Percentiles rank a stretch among this genome's conserved stretches.
phyloP scores from a whole-genome alignment of 1,140 invertebrate species.

The Phenacoccus solenopsis region DNA sequence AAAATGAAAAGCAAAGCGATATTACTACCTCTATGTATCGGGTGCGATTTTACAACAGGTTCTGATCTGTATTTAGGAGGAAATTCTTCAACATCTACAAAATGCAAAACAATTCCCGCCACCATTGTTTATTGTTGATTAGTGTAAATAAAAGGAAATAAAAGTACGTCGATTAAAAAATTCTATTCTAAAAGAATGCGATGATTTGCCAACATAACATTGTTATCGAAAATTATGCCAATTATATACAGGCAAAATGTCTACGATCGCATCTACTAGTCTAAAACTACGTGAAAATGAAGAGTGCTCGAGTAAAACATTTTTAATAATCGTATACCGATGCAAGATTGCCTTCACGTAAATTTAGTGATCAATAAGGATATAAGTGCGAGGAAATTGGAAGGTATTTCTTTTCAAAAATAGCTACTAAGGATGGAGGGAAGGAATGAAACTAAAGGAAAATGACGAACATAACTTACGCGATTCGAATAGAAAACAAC shows the following conservation, averaged over 20 bases:
- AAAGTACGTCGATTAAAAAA: background rate
- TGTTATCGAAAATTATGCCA: too few species aligned
- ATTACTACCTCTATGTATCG: background rate
- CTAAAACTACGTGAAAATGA: too few species aligned
- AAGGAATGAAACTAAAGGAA: background rate
- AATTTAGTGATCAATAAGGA: too few species aligned
- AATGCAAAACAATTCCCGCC: constrained; percentile 4
- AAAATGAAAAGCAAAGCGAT: background rate
- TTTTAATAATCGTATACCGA: too few species aligned
- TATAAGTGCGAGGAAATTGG: too few species aligned
- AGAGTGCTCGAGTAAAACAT: too few species aligned
- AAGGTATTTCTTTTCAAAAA: too few species aligned
- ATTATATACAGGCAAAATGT: too few species aligned
- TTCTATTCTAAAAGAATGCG: too few species aligned
- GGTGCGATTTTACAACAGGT: background rate
- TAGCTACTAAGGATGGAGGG: background rate
- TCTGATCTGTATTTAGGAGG: background rate
- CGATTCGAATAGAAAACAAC: constrained; percentile 11
- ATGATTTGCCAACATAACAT: too few species aligned
- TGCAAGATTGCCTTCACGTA: too few species aligned
- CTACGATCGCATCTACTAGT: too few species aligned
- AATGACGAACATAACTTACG: background rate
- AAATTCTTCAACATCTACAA: background rate
- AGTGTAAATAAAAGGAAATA: background rate
- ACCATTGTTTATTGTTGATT: background rate